These are phyloP conservation scores for Pycnomerus fuliginosus DNA, from an alignment of 2,888 invertebrate species.

Conservation along the genomic window DNA sequence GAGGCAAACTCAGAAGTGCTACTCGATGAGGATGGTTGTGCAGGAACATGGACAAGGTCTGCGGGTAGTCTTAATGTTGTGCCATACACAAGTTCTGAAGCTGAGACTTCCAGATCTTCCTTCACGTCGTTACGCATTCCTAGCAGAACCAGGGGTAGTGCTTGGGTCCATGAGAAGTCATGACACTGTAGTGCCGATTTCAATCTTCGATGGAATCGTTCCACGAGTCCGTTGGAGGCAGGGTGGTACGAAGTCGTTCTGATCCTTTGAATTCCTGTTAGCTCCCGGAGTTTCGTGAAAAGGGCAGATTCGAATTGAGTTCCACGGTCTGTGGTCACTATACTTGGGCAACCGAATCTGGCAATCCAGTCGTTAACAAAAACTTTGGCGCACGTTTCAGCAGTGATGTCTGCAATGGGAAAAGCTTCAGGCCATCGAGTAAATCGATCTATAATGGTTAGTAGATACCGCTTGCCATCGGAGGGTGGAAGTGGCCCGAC, in stretches of 20 bases:
- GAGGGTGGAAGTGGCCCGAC: constrained; percentile 29
- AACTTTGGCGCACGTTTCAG: constrained; percentile 23
- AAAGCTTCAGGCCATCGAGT: constrained; percentile 36
- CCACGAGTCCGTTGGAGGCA: constrained; percentile 21
- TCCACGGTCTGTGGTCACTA: constrained; percentile 33
- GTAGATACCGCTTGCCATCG: constrained; percentile 30
- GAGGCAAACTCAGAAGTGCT: too few species aligned
- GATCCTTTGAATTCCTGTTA: constrained; percentile 1
- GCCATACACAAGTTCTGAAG: background rate
- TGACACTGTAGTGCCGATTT: background rate
- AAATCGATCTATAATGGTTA: too few species aligned
- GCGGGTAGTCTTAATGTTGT: background rate
- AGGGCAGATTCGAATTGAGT: constrained; percentile 1
- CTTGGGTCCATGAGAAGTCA: background rate
- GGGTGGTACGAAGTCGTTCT: constrained; percentile 25
- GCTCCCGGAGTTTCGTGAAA: background rate
- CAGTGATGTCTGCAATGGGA: constrained; percentile 33
- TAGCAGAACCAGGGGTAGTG: background rate
- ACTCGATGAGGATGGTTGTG: too few species aligned
- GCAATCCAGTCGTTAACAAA: constrained; percentile 25
- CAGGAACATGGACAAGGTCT: too few species aligned
- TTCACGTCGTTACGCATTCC: background rate
- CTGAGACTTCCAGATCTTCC: background rate
- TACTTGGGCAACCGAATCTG: constrained; percentile 26
- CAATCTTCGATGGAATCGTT: constrained; percentile 9